These are phyloP conservation scores for Toxotes chatareus DNA, from an alignment of 2,113 vertebrate species.

Conservation along the genomic window DNA sequence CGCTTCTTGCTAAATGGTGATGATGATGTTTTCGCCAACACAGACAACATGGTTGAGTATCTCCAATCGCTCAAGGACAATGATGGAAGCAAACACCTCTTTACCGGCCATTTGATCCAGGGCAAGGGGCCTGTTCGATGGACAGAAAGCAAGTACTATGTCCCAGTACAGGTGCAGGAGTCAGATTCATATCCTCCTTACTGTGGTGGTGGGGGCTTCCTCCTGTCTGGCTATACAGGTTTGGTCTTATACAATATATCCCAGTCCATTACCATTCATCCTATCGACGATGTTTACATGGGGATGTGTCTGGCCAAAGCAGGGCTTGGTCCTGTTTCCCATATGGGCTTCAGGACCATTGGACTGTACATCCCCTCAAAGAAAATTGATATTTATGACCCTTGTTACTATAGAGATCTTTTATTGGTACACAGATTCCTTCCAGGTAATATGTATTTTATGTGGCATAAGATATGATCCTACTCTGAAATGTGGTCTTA, in stretches of 20 bases:
- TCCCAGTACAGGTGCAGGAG: conserved; percentile 84
- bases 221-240: conserved; percentile 86
- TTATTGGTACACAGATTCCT: conserved; percentile 87
- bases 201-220: conserved; percentile 87
- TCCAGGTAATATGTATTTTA: conserved; percentile 77
- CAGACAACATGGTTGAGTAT: conserved; percentile 85
- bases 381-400: conserved; percentile 67
- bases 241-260: conserved; percentile 78
- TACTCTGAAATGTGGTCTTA: conserved; percentile 63
- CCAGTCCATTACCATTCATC: conserved; percentile 56
- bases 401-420: conserved; percentile 86
- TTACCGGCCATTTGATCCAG: conserved; percentile 82
- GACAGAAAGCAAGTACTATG: conserved; percentile 86
- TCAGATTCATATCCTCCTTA: conserved; percentile 82
- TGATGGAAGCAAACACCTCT: conserved; percentile 82
- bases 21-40: conserved; percentile 90
- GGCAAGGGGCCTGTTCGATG: conserved; percentile 81
- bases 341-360: conserved; percentile 72
- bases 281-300: conserved; percentile 82
- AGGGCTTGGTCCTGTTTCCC: conserved; percentile 69
- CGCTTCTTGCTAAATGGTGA: conserved; percentile 89
- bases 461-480: conserved; percentile 84
- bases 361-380: conserved; percentile 63
- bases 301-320: conserved; percentile 86
- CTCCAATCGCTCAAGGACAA: conserved; percentile 52